Percentiles rank a stretch among this genome's conserved stretches.
Evolutionary conservation across 2,797 vertebrate species (phyloP).

Genomic region (Oreortyx pictus): DNA sequence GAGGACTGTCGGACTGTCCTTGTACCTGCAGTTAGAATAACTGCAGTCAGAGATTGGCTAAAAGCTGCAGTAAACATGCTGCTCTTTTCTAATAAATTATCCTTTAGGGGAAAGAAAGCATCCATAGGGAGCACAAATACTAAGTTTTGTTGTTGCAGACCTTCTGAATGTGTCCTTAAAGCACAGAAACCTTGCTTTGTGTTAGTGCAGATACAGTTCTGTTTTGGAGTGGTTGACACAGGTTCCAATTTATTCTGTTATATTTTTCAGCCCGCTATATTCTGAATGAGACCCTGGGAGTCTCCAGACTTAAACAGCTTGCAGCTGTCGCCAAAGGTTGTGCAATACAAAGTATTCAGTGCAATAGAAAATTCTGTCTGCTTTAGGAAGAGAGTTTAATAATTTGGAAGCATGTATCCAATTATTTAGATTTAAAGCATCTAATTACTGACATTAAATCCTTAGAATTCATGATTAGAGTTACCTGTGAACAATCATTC

Average conservation of each 20-base stretch:
- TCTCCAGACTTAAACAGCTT: not conserved
- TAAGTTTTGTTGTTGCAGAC: not conserved
- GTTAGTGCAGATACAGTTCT: not conserved
- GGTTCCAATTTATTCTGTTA: not conserved
- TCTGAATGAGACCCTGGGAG: not conserved
- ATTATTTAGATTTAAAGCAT: conserved; percentile 23
- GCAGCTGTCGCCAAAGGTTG: not conserved
- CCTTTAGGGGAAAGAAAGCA: not conserved
- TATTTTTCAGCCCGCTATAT: not conserved
- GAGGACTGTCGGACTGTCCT: not conserved
- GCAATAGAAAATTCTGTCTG: not conserved
- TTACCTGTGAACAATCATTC: conserved; percentile 10
- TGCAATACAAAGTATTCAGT: not conserved
- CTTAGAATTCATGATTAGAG: conserved; percentile 24
- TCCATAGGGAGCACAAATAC: not conserved
- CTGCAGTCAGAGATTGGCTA: not conserved
- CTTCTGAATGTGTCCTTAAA: not conserved
- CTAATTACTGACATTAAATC: conserved; percentile 8
- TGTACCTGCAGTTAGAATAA: accelerated
- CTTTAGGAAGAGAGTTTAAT: not conserved
- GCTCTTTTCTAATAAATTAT: not conserved
- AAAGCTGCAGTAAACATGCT: not conserved
- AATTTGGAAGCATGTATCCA: not conserved
- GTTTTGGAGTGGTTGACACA: not conserved
- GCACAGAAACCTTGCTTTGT: not conserved